Percentiles rank a stretch among this genome's conserved stretches.
phyloP scores from a whole-genome alignment of 2,888 invertebrate species.

The Stratiomys singularior region DNA sequence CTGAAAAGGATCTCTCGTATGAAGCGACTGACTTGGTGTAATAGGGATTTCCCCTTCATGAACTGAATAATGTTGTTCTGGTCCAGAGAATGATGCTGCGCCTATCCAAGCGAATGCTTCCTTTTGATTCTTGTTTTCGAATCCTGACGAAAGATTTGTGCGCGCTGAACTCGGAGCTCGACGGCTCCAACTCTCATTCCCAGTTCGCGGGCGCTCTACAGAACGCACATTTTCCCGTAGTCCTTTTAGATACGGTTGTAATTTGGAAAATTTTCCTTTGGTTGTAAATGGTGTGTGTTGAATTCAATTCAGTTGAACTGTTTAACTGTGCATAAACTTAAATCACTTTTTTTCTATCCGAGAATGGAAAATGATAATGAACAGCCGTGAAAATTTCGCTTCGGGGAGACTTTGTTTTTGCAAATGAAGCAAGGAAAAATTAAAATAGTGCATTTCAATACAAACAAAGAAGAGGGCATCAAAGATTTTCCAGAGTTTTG shows the following conservation, averaged over 20 bases:
- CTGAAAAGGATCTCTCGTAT: constrained; percentile 20
- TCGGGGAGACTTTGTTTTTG: neutral
- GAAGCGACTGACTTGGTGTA: constrained; percentile 26
- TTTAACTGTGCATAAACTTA: neutral
- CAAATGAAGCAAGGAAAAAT: neutral
- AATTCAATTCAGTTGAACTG: neutral
- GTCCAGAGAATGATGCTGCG: constrained; percentile 6
- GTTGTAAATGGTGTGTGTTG: constrained; percentile 34
- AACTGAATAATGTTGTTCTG: constrained; percentile 19
- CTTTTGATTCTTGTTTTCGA: constrained; percentile 33
- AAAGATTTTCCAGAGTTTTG: neutral
- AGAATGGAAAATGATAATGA: neutral
- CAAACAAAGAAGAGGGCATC: neutral
- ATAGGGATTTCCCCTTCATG: constrained; percentile 16
- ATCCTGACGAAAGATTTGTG: constrained; percentile 41
- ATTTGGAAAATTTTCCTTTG: constrained; percentile 12
- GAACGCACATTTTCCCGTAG: constrained; percentile 40
- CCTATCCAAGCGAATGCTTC: neutral
- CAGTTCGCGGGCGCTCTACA: constrained; percentile 49
- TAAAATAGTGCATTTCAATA: neutral
- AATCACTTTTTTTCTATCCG: neutral
- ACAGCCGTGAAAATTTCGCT: neutral
- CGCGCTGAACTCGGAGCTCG: constrained; percentile 10
- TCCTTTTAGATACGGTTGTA: constrained; percentile 25
- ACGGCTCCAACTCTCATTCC: constrained; percentile 47